Conservation (phyloP, 1,140 invertebrate genomes). For the Aethina tumida region DNA sequence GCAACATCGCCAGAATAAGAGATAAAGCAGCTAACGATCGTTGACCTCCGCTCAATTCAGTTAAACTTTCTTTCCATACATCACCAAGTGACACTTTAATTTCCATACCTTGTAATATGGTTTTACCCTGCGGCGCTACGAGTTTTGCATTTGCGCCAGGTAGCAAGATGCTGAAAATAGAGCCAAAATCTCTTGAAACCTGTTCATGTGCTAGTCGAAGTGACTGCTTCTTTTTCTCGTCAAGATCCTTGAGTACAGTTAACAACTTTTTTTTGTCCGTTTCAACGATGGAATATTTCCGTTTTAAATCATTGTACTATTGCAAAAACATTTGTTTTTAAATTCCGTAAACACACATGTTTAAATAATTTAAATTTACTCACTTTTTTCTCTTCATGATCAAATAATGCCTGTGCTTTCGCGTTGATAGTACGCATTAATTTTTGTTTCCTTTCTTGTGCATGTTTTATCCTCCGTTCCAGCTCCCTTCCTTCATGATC, state of each 20-base stretch:
- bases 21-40: slow-evolving; percentile 93
- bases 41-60: slow-evolving; percentile 94
- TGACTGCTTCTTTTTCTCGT: slow-evolving; percentile 79
- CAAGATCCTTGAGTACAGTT: slow-evolving; percentile 75
- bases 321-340: slow-evolving; percentile 6
- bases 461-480: slow-evolving; percentile 46
- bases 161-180: slow-evolving; percentile 86
- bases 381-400: slow-evolving; percentile 77
- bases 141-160: slow-evolving; percentile 84
- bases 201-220: slow-evolving; percentile 72
- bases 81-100: slow-evolving; percentile 88
- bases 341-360: not conserved
- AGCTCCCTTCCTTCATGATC: slow-evolving; percentile 34
- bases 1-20: slow-evolving; percentile 89
- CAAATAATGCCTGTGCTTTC: slow-evolving; percentile 75
- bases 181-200: slow-evolving; percentile 88
- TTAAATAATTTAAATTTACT: slow-evolving; percentile 6
- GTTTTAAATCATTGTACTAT: slow-evolving; percentile 67
- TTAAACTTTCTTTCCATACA: slow-evolving; percentile 93
- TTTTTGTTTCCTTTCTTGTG: slow-evolving; percentile 59
- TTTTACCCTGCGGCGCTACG: slow-evolving; percentile 60
- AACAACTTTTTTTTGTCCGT: slow-evolving; percentile 76
- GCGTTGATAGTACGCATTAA: slow-evolving; percentile 73
- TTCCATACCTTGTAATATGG: slow-evolving; percentile 80
- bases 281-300: slow-evolving; percentile 77